Evolutionary conservation across 2,888 invertebrate genomes (phyloP).

Genomic region (Aphodius granarius): DNA sequence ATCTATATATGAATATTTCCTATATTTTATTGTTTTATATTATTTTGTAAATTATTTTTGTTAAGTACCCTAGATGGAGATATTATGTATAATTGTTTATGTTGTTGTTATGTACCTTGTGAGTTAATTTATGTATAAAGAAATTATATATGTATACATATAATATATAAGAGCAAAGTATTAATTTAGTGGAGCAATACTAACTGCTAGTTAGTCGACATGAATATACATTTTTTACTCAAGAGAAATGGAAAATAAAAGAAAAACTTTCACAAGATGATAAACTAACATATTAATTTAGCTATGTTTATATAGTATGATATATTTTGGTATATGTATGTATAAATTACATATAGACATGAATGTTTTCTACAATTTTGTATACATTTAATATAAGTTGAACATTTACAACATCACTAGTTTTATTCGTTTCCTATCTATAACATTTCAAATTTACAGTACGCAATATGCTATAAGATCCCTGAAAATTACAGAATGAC

Average conservation of each 20-base stretch:
- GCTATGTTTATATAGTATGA: slow-evolving; percentile 29
- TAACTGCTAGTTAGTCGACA: slow-evolving; percentile 17
- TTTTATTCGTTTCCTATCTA: slow-evolving; percentile 12
- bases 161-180: slow-evolving; percentile 29
- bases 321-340: slow-evolving; percentile 36
- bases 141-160: slow-evolving; percentile 30
- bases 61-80: slow-evolving; percentile 25
- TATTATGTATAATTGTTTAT: slow-evolving; percentile 23
- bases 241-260: neutral
- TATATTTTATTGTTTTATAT: slow-evolving; percentile 28
- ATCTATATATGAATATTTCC: slow-evolving; percentile 28
- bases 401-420: slow-evolving; percentile 22
- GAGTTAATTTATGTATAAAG: slow-evolving; percentile 31
- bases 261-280: slow-evolving; percentile 8
- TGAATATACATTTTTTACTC: slow-evolving; percentile 8
- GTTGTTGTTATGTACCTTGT: slow-evolving; percentile 28
- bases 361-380: slow-evolving; percentile 39
- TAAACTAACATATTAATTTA: slow-evolving; percentile 24
- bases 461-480: no score
- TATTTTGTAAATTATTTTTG: slow-evolving; percentile 35
- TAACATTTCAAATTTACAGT: no score
- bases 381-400: slow-evolving; percentile 35
- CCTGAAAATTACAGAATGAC: no score
- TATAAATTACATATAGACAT: slow-evolving; percentile 31
- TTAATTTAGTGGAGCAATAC: slow-evolving; percentile 34